A percentile compares a stretch with the other conserved stretches of the same genome.
Conservation (phyloP, 1,140 invertebrate species). For the Bemisia tabaci region DNA sequence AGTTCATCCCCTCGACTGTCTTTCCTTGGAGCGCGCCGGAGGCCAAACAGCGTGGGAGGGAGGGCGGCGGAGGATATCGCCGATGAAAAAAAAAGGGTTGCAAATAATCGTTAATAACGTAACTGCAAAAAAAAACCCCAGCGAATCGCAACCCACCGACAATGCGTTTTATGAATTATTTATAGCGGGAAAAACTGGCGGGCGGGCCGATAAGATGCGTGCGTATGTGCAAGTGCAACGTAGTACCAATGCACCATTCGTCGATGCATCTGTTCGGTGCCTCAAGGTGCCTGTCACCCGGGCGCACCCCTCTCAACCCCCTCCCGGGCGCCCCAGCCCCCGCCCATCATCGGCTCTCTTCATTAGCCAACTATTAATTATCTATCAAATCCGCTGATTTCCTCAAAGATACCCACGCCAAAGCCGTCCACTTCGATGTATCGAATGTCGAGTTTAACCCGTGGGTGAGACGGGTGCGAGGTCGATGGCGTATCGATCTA, state of each 20-base stretch:
- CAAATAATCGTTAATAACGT: background rate
- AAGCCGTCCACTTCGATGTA: background rate
- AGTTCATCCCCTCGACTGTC: too few species aligned
- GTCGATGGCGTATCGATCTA: too few species aligned
- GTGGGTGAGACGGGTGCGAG: too few species aligned
- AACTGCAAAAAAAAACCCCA: background rate
- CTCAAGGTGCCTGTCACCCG: background rate
- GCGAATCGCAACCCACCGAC: background rate
- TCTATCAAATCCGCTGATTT: background rate
- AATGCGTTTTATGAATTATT: background rate
- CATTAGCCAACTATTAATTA: background rate
- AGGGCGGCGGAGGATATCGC: background rate
- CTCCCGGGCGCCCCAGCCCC: background rate
- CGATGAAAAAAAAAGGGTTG: background rate
- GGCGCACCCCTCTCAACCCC: background rate
- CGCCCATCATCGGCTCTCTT: background rate
- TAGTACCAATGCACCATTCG: background rate
- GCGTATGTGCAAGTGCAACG: background rate
- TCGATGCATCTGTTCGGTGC: background rate
- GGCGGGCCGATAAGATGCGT: background rate
- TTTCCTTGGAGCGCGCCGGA: too few species aligned
- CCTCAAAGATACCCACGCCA: background rate
- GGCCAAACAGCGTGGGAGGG: too few species aligned
- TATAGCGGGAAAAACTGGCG: background rate
- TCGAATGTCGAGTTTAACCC: too few species aligned